Base-by-base conservation (phyloP, 2,797 vertebrate genomes). In the Pteropus rufus region DNA sequence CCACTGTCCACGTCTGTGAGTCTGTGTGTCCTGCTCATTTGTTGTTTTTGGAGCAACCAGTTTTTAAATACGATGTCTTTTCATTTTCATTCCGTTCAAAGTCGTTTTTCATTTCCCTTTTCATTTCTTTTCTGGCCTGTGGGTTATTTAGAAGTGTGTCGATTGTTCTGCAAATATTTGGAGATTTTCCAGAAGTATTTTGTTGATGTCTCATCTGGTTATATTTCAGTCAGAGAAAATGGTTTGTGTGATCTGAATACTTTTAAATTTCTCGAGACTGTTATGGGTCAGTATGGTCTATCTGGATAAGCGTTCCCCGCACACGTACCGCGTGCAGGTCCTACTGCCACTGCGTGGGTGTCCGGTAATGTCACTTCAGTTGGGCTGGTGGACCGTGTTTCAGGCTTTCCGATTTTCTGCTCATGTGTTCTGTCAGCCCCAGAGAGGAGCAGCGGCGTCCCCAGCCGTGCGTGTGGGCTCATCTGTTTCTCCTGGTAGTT, bases 381-480 rank as follows among this genome's bases (percentile, higher is more conserved):
- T 3, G 2, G 10, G n/a, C 2, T 3, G 7, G 34, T 0, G 2
- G 18, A 1, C 0, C 7, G 5, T 6, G 34, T 3, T 1, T 3
- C 0, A 2, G 26, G 16, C 29, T n/a, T n/a, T 11, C 49, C 9
- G 46, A 11, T 24, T 31, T 26, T 54, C 75, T 21, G 36, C 49
- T 29, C 4, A 0, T 3, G 19, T 19, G 36, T 29, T 41, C 75
- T 2, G 65, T 24, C 65, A 14, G 11, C 29, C 9, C 15, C 1
- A 31, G n/a, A 76, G 26, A 26, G 44, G 56, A 10, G 2, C 9
- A 10, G 26, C 19, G 39, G 12, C 19, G 1, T 18, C 58, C 15
- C 31, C 70, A 24, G 1, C 8, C 5, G 0, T 7, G 4, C 10
- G 10, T 7, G 44, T 23, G 34, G 26, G 19, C 18, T 16, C 14